Conservation (phyloP, 1,140 invertebrate genomes). For the Gryllus bimaculatus region DNA sequence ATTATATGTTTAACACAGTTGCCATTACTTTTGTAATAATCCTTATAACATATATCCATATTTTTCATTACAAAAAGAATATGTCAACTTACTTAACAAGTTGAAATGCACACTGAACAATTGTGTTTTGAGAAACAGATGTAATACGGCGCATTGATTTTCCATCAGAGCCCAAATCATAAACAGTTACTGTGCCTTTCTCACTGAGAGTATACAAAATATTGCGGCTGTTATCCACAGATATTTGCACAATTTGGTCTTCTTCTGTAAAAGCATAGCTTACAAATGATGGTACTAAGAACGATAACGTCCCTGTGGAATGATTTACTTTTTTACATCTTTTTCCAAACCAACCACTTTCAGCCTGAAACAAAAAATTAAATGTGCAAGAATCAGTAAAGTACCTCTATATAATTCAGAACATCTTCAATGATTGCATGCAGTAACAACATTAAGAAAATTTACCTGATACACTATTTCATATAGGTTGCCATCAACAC, state of each 20-base stretch:
- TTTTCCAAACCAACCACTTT: constrained; percentile 87
- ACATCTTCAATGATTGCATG: neutral
- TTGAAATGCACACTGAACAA: constrained; percentile 64
- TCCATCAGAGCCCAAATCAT: constrained; percentile 77
- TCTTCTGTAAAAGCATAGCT: constrained; percentile 73
- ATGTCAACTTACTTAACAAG: constrained; percentile 58
- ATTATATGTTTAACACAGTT: too few relatives aligned
- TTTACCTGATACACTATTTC: constrained; percentile 88
- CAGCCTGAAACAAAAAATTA: constrained; percentile 41
- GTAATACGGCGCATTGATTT: constrained; percentile 60
- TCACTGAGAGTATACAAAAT: constrained; percentile 85
- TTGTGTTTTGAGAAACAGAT: constrained; percentile 65
- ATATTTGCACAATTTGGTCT: constrained; percentile 77
- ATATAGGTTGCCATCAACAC: constrained; percentile 88
- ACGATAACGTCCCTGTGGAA: constrained; percentile 77
- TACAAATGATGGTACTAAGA: constrained; percentile 83
- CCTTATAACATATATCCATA: too few relatives aligned
- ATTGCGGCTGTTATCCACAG: constrained; percentile 72
- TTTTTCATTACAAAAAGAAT: too few relatives aligned
- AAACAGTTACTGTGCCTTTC: constrained; percentile 74
- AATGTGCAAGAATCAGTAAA: neutral
- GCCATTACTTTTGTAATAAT: too few relatives aligned
- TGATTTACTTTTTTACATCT: constrained; percentile 93
- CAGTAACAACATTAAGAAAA: neutral
- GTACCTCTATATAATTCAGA: neutral